Evolutionary conservation across 2,113 vertebrate species (phyloP), one percentile per base, ranked within the genome.

Genomic region (Spea bombifrons): DNA sequence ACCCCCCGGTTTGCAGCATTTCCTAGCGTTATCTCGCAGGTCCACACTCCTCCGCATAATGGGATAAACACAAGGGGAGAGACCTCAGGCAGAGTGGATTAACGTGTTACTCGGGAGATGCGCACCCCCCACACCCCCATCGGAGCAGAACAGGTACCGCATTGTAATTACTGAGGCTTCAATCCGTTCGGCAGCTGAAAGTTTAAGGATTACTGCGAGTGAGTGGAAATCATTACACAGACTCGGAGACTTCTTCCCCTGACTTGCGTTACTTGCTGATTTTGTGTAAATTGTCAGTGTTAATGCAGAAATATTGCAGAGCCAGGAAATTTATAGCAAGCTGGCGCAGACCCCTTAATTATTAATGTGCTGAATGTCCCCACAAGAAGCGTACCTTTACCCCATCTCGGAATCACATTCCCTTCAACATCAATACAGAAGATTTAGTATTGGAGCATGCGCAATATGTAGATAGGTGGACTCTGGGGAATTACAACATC

Each of bases 191-290:
- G 81, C 2, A 83, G 81, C 75, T 81, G 76, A 74, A 83, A 87
- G 78, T 84, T 81, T 17, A 81, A 84, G 85, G 84, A 84, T 85
- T 86, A 88, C 79, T 83, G 83, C 49, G 81, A 86, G 81, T 86
- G 83, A 81, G 85, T 81, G 2, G 81, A 85, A 84, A 83, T 87
- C 81, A 85, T 83, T 84, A 84, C 57, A 83, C 86, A 84, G 83
- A 83, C 84, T 84, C 83, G 79, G 83, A 81, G 68, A 4, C 79
- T 78, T 85, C 83, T 84, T 82, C 80, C 86, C 86, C 75, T 61
- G 75, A 83, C 82, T 74, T 63, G 71, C 82, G 55, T 61, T 77
- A 77, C 53, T 70, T 63, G 78, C 71, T 74, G 71, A 73, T 74
- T 80, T 84, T 87, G 45, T 86, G 82, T 81, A 85, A 88, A 83